Evolutionary conservation across 2,113 vertebrate genomes (phyloP), one percentile per base, ranked within the genome.

Genomic region (Clinocottus analis): DNA sequence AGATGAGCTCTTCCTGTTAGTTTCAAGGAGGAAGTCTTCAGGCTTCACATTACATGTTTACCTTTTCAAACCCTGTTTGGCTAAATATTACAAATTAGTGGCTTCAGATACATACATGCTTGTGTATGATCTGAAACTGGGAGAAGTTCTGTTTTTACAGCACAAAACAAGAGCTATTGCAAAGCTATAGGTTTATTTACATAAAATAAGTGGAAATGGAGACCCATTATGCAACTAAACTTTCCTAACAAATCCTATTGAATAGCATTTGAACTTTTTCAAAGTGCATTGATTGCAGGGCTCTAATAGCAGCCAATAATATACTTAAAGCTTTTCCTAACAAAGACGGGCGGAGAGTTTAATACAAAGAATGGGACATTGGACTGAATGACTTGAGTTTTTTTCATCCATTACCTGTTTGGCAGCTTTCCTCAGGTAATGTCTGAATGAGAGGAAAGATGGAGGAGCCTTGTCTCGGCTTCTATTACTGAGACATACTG

Each of bases 1-100:
- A 73, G 51, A 41, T 41, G 35, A 53, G 37, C 49, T 49, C 72
- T 87, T 92, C 90, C 88, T 89, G 85, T 83, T 81, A 29, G 59
- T 77, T 49, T 37, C 16, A 81, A 51, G 53, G 37, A 67, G 82
- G 85, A 90, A 88, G 72, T 75, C 71, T 66, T 75, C 29, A 55
- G 78, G 51, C 53, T 64, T 58, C 39, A 59, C 76, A 41, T 47
- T 27, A 31, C 77, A 85, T 88, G 74, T 83, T 90, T 85, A 82
- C 86, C 78, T 73, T 58, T 14, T 83, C 78, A 69, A 49, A 27
- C 35, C 23, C 2, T 45, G 25, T 41, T 10, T 21, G 0, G 21
- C 11, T 67, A 4, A 71, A 79, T 49, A 49, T 58, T 69, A 47
- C 41, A 58, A 55, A 79, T 76, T 61, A 35, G 58, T 67, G 49